Conservation (phyloP, 2,113 vertebrate genomes). For the Psammodynastes pulverulentus region DNA sequence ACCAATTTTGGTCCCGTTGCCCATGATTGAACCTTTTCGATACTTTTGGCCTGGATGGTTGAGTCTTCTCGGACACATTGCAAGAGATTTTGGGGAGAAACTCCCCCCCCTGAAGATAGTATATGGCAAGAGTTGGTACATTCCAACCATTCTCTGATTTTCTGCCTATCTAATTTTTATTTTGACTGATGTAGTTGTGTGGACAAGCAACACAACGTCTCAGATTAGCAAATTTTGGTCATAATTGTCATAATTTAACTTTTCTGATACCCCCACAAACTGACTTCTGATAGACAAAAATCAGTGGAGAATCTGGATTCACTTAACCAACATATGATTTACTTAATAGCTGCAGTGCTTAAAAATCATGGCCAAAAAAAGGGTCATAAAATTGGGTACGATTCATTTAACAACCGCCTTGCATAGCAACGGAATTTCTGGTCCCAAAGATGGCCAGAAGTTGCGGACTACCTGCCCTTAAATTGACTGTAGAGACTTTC, state of each 20-base stretch:
- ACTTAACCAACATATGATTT: neutral
- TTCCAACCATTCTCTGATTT: no score
- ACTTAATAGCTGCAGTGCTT: neutral
- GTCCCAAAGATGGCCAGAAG: neutral
- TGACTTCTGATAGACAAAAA: no score
- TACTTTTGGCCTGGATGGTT: no score
- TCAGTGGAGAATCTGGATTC: neutral
- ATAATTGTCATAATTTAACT: rapidly evolving
- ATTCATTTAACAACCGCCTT: neutral
- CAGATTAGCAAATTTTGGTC: neutral
- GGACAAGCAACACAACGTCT: no score
- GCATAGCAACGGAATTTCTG: neutral
- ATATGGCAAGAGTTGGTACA: no score
- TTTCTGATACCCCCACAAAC: neutral
- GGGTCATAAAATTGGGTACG: neutral
- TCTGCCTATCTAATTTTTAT: no score
- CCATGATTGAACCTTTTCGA: no score
- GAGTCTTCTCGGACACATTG: no score
- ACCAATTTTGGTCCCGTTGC: no score
- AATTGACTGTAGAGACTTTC: neutral
- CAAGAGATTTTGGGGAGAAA: no score
- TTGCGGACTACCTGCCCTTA: neutral
- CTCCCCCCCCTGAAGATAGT: no score
- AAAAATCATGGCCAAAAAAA: neutral
- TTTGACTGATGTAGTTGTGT: no score